Conservation (phyloP, 92 coral and sea anemone genomes). For the Nematostella vectensis region DNA sequence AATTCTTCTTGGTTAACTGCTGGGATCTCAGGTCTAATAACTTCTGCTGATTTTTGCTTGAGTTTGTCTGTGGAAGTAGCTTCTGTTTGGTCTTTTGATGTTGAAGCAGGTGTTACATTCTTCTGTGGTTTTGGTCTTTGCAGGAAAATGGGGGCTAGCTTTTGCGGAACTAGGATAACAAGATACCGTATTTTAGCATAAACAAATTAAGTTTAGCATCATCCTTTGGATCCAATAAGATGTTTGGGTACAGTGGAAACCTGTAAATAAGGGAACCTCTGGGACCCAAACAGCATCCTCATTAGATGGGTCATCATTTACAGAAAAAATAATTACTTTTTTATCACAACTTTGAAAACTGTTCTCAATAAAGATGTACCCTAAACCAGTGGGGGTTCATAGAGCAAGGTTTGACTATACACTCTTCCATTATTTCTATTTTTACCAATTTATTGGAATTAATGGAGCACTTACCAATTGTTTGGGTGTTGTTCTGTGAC, state of each 20-base stretch:
- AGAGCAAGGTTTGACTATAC: no score
- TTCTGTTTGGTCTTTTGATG: not conserved
- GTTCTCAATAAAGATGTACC: no score
- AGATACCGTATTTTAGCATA: not conserved
- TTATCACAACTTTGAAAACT: no score
- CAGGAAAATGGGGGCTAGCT: conserved; percentile 25
- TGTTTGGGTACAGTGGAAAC: not conserved
- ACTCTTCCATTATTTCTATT: no score
- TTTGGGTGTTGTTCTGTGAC: no score
- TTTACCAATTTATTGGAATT: no score
- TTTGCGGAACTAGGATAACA: conserved; percentile 14
- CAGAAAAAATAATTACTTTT: not conserved
- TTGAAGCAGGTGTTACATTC: not conserved
- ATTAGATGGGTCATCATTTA: not conserved
- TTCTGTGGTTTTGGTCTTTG: conserved; percentile 19
- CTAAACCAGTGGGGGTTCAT: no score
- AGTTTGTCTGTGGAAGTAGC: not conserved
- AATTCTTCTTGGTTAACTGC: not conserved
- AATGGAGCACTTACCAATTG: no score
- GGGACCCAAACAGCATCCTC: no score
- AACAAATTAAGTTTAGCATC: not conserved
- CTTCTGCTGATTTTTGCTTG: not conserved
- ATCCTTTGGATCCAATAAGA: no score
- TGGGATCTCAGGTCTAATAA: not conserved
- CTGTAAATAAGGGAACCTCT: no score